These are phyloP conservation scores for Lymantria monacha DNA, from an alignment of 2,888 invertebrate species.

Conservation along the genomic window DNA sequence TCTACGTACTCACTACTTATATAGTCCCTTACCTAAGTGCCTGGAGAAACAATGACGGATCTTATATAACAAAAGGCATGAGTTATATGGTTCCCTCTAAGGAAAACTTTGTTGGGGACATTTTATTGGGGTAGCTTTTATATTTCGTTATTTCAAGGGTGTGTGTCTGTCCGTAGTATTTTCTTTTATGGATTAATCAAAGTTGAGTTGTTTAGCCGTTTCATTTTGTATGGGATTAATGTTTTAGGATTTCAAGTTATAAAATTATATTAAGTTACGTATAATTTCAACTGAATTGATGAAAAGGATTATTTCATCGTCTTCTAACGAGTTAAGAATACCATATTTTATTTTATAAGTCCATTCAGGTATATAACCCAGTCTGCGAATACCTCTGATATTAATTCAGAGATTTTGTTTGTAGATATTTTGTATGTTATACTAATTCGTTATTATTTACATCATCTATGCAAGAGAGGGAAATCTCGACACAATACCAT, in stretches of 20 bases:
- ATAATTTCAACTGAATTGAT: no score
- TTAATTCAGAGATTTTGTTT: no score
- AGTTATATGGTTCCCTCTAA: conserved; percentile 20
- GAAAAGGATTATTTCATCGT: no score
- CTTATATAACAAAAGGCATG: conserved; percentile 27
- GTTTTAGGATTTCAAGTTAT: background rate
- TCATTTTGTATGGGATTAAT: background rate
- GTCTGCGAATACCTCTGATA: no score
- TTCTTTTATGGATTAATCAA: conserved; percentile 11
- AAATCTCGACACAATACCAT: no score
- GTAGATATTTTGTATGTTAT: no score
- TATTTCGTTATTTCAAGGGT: conserved; percentile 15
- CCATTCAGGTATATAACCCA: no score
- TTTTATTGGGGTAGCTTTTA: conserved; percentile 21
- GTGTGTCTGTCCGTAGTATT: conserved; percentile 4
- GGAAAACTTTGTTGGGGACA: conserved; percentile 16
- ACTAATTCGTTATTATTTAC: no score
- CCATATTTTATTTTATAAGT: no score
- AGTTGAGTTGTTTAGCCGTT: conserved; percentile 1
- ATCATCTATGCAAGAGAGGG: no score
- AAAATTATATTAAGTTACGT: no score
- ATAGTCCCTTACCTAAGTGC: background rate
- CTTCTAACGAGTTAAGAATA: no score
- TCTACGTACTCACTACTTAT: background rate
- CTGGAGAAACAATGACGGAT: conserved; percentile 1